phyloP scores from a whole-genome alignment of 2,797 vertebrate species.

The Smutsia gigantea region DNA sequence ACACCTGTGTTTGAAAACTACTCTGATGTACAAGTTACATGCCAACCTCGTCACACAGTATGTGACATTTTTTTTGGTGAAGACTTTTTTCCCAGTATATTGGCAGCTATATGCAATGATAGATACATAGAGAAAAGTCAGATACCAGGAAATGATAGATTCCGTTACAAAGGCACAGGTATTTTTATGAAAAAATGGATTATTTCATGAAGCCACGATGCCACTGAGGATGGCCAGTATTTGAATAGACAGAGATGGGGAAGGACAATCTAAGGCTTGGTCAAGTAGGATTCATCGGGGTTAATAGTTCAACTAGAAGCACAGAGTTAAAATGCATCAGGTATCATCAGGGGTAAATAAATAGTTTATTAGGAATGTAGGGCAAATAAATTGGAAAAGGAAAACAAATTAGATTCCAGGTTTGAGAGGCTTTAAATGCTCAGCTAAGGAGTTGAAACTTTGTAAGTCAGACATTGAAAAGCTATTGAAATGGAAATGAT shows the following conservation, averaged over 20 bases:
- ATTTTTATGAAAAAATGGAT: neutral
- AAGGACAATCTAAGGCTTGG: neutral
- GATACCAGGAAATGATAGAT: neutral
- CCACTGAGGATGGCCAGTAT: neutral
- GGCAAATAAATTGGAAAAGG: neutral
- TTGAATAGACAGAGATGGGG: neutral
- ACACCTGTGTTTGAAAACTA: neutral
- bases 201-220: neutral
- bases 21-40: neutral
- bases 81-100: neutral
- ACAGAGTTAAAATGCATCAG: neutral
- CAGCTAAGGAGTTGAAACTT: neutral
- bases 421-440: neutral
- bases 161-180: neutral
- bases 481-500: neutral
- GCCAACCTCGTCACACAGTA: neutral
- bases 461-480: neutral
- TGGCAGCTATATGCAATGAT: neutral
- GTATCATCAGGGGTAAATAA: neutral
- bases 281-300: neutral
- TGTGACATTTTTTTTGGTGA: neutral
- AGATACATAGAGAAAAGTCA: neutral
- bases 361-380: neutral
- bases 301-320: neutral
- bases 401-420: neutral